These are phyloP conservation scores for Eilema caniola DNA, from an alignment of 2,888 invertebrate species.

Conservation along the genomic window DNA sequence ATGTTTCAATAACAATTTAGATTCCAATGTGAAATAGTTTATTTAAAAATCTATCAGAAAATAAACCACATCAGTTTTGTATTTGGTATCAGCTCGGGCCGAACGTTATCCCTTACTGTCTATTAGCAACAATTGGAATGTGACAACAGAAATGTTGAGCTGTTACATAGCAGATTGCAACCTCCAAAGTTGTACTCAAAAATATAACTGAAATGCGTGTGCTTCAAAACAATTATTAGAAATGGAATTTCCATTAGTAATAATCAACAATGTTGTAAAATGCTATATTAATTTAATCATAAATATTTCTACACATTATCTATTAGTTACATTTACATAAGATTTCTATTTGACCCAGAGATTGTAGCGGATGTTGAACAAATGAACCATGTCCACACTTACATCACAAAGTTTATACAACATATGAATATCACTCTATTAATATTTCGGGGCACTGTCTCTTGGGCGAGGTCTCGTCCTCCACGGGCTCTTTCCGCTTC, in stretches of 20 bases:
- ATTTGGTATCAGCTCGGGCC: conserved; percentile 82
- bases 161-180: conserved; percentile 53
- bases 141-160: conserved; percentile 63
- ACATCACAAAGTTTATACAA: conserved; percentile 64
- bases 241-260: conserved; percentile 62
- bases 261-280: conserved; percentile 70
- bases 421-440: conserved; percentile 67
- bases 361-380: conserved; percentile 62
- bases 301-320: conserved; percentile 75
- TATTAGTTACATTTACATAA: conserved; percentile 66
- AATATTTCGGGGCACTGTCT: conserved; percentile 78
- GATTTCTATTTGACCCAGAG: conserved; percentile 65
- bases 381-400: conserved; percentile 63
- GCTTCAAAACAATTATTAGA: conserved; percentile 52
- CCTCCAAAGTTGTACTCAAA: conserved; percentile 64
- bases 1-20: conserved; percentile 46
- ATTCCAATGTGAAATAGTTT: conserved; percentile 68
- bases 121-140: conserved; percentile 76
- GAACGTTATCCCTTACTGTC: conserved; percentile 61
- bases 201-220: conserved; percentile 55
- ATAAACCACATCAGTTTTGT: conserved; percentile 75
- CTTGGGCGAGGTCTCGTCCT: conserved; percentile 75
- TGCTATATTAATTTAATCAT: conserved; percentile 75
- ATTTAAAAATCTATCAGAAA: conserved; percentile 76
- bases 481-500: conserved; percentile 74